Base-by-base conservation (phyloP, 2,888 invertebrate genomes). In the Chymomyza fuscimana region DNA sequence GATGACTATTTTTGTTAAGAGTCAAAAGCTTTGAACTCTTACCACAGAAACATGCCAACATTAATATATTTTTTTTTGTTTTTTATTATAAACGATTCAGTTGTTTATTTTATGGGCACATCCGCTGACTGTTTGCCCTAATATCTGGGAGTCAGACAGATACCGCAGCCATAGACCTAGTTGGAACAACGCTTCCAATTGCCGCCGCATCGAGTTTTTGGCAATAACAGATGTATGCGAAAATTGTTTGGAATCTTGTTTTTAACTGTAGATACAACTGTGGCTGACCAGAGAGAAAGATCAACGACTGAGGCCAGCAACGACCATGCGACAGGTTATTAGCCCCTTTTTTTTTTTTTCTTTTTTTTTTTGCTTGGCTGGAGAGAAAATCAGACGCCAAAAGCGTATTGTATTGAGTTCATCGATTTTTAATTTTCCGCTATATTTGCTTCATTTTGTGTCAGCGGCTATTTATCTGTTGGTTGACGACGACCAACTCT, bases 361-460 rank as follows among this genome's bases (percentile, higher is more conserved):
- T 5, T 51, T 9, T 15, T 51, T 51, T 2, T 51, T 10, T 25
- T 52, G 51, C 52, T 19, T 25, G 29, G 19, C 52, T 16, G 50
- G 62, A 52, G 46, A 70, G 61, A 54, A 40, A 68, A 67, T 69
- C 65, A 67, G 9, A 46, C 29, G 54, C 63, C 68, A 12, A 15
- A 46, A 54, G 36, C 22, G 63, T 51, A 60, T 70, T 67, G 63
- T 51, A 60, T 70, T 67, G 40, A 56, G 73, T 72, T 76, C 63
- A 72, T 76, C 63, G 72, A 77, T 74, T 78, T 72, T 70, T 10
- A 40, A 60, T 69, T 66, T 67, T 63, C 22, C 29, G 25, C 16
- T 22, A n/a, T 32, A 58, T 52, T 56, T 63, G 32, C 22, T 40
- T 22, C 59, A 59, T 66, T 60, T 52, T n/a, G 10, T 54, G 16